These are phyloP conservation scores for Perca flavescens DNA, from an alignment of 2,113 vertebrate species.

Conservation along the genomic window DNA sequence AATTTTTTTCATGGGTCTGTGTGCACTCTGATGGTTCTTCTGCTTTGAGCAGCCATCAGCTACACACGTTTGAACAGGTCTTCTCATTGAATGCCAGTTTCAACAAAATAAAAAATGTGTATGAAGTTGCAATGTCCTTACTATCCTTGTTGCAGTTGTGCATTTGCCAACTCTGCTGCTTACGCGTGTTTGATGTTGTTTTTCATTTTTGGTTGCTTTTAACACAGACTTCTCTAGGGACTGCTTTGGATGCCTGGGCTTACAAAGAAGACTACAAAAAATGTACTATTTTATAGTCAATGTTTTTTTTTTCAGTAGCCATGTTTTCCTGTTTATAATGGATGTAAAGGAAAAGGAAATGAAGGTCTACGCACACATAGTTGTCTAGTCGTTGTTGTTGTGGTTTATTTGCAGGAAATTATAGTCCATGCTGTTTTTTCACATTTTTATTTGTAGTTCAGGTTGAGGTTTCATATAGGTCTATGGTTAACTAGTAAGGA, in stretches of 20 bases:
- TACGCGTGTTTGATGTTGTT: slow-evolving; percentile 61
- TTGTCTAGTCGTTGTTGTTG: slow-evolving; percentile 21
- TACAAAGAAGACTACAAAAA: slow-evolving; percentile 60
- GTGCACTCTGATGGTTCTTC: slow-evolving; percentile 1
- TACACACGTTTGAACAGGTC: slow-evolving; percentile 13
- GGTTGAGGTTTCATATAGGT: background rate
- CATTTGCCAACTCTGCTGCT: slow-evolving; percentile 56
- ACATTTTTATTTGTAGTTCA: slow-evolving; percentile 17
- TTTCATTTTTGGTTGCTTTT: slow-evolving; percentile 63
- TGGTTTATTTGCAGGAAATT: slow-evolving; percentile 22
- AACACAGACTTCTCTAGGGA: slow-evolving; percentile 63
- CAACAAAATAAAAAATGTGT: slow-evolving; percentile 36
- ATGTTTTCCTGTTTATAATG: slow-evolving; percentile 18
- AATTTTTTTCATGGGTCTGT: background rate
- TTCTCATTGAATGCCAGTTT: slow-evolving; percentile 49
- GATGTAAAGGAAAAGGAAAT: slow-evolving; percentile 17
- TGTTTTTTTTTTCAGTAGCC: slow-evolving; percentile 18
- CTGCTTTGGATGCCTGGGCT: slow-evolving; percentile 34
- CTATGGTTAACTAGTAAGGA: background rate
- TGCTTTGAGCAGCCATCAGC: slow-evolving; percentile 29
- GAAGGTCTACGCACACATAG: background rate
- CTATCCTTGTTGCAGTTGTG: slow-evolving; percentile 43
- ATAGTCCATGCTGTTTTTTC: slow-evolving; percentile 1
- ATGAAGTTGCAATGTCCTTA: slow-evolving; percentile 56
- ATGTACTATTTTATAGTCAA: slow-evolving; percentile 11